A percentile compares a stretch with the other conserved stretches of the same genome.
Evolutionary conservation across 2,113 vertebrate species (phyloP).

Genomic region (Bufo gargarizans): DNA sequence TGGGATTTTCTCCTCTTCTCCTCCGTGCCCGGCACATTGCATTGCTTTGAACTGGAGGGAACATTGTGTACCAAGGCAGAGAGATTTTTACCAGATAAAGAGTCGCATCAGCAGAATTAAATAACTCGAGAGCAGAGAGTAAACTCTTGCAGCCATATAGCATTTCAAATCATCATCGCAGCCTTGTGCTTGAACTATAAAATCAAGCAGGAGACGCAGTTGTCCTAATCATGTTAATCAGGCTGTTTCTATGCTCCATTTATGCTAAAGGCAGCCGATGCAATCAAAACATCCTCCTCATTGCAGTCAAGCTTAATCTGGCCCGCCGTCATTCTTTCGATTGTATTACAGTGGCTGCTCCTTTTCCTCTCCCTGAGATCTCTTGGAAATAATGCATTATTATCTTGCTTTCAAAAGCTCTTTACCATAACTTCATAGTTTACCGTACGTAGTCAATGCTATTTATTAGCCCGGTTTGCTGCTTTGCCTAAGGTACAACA

Average conservation of each 20-base stretch:
- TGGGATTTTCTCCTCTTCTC: background rate
- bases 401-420: conserved; percentile 52
- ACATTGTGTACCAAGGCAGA: background rate
- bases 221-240: conserved; percentile 74
- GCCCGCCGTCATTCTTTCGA: conserved; percentile 16
- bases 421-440: conserved; percentile 36
- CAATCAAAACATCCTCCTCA: conserved; percentile 65
- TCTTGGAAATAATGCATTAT: conserved; percentile 61
- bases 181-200: conserved; percentile 44
- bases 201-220: conserved; percentile 56
- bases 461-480: conserved; percentile 21
- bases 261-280: conserved; percentile 66
- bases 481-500: conserved; percentile 25
- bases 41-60: background rate
- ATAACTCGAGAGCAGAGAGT: conserved; percentile 33
- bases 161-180: conserved; percentile 35
- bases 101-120: conserved; percentile 47
- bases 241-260: conserved; percentile 71
- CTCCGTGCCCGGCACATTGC: background rate
- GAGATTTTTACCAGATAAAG: conserved; percentile 34
- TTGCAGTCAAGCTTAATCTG: conserved; percentile 52
- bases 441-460: conserved; percentile 5
- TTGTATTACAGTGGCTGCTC: conserved; percentile 31
- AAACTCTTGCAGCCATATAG: conserved; percentile 28
- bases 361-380: conserved; percentile 29